Evolutionary conservation across 2,888 invertebrate genomes (phyloP).

Genomic region (Andrena hattorfiana): DNA sequence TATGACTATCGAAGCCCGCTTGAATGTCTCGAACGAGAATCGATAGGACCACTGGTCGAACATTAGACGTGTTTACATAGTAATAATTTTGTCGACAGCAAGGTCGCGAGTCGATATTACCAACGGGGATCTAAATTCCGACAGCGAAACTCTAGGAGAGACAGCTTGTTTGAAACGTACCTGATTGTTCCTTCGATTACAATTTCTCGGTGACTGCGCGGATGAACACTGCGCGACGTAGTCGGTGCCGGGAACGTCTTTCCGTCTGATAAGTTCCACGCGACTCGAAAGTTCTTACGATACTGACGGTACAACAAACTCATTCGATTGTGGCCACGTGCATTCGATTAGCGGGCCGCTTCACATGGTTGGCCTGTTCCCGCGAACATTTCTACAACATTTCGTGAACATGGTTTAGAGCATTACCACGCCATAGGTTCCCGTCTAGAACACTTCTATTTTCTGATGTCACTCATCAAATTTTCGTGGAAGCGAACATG

Average conservation of each 20-base stretch:
- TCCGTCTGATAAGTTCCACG: slow-evolving; percentile 19
- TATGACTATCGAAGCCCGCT: not conserved
- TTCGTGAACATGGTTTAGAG: no score
- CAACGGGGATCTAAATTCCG: not conserved
- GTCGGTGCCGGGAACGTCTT: not conserved
- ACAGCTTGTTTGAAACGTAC: slow-evolving; percentile 9
- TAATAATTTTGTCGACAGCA: not conserved
- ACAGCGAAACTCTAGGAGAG: not conserved
- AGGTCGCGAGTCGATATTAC: not conserved
- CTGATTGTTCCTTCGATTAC: slow-evolving; percentile 14
- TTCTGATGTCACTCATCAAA: no score
- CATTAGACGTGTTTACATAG: not conserved
- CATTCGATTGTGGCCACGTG: no score
- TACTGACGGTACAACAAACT: slow-evolving; percentile 40
- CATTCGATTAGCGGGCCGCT: no score
- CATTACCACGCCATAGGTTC: no score
- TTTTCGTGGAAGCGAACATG: no score
- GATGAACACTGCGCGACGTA: not conserved
- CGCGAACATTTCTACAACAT: no score
- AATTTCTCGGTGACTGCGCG: slow-evolving; percentile 2
- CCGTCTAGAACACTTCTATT: no score
- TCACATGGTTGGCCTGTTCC: no score
- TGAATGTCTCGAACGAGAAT: not conserved
- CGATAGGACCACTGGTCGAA: not conserved
- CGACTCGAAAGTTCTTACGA: slow-evolving; percentile 42